Conservation (phyloP, 2,113 vertebrate species). For the Falco punctatus region DNA sequence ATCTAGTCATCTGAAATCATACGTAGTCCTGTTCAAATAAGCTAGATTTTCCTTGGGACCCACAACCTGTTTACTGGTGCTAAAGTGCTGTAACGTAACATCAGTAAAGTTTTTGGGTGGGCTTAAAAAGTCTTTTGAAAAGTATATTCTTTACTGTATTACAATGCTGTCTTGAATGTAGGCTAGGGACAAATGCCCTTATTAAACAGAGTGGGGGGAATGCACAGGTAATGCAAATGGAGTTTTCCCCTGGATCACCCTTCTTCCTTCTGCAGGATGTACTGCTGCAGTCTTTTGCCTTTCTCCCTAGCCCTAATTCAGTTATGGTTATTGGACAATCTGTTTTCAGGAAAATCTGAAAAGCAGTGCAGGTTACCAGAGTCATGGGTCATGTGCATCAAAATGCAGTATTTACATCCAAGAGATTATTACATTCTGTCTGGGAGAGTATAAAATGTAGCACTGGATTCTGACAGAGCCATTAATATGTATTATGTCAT, state of each 20-base stretch:
- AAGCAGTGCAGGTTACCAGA: rapidly evolving
- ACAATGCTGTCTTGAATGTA: neutral
- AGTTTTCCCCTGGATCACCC: neutral
- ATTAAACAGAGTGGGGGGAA: neutral
- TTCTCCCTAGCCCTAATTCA: neutral
- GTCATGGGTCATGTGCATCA: neutral
- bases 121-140: neutral
- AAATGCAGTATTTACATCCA: neutral
- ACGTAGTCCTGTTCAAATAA: neutral
- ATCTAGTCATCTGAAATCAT: neutral
- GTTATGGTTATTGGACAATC: neutral
- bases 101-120: neutral
- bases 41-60: neutral
- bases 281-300: neutral
- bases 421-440: too few species aligned
- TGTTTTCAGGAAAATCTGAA: neutral
- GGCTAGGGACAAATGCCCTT: rapidly evolving
- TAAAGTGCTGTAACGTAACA: neutral
- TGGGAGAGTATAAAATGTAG: neutral
- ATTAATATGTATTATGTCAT: neutral
- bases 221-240: neutral
- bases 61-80: neutral
- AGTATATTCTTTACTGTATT: neutral
- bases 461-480: rapidly evolving
- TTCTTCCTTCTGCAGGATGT: neutral